phyloP scores from a whole-genome alignment of 2,113 vertebrate species.

The Saguinus imperator region DNA sequence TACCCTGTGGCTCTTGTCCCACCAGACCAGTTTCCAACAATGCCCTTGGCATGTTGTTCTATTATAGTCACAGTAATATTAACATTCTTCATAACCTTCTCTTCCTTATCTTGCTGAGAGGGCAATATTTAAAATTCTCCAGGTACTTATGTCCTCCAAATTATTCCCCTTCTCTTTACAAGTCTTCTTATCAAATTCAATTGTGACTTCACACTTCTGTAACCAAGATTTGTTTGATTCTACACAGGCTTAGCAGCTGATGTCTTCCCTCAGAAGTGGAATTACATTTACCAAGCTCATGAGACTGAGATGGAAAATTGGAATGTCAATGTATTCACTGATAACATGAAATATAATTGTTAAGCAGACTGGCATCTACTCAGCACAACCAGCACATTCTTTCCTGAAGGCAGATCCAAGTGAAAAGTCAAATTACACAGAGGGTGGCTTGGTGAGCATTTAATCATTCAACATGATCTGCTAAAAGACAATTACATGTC shows the following conservation, averaged over 20 bases:
- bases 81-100: not conserved
- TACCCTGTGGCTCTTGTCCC: not conserved
- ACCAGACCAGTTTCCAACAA: not conserved
- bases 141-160: not conserved
- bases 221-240: constrained; percentile 25
- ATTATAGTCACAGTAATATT: not conserved
- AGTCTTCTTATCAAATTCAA: constrained; percentile 43
- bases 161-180: not conserved
- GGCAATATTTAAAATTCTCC: constrained; percentile 22
- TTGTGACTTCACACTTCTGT: not conserved
- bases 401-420: not conserved
- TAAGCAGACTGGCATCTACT: not conserved
- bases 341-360: constrained; percentile 49
- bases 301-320: not conserved
- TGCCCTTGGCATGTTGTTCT: not conserved
- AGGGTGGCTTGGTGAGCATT: not conserved
- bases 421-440: constrained; percentile 19
- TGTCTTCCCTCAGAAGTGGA: constrained; percentile 19
- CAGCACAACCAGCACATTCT: not conserved
- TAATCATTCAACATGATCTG: not conserved
- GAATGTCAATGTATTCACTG: constrained; percentile 5
- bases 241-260: not conserved
- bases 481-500: not conserved
- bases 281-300: constrained; percentile 10
- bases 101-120: not conserved